Evolutionary conservation across 2,113 vertebrate species (phyloP), one percentile per base, ranked within the genome.

Genomic region (Jacana jacana): DNA sequence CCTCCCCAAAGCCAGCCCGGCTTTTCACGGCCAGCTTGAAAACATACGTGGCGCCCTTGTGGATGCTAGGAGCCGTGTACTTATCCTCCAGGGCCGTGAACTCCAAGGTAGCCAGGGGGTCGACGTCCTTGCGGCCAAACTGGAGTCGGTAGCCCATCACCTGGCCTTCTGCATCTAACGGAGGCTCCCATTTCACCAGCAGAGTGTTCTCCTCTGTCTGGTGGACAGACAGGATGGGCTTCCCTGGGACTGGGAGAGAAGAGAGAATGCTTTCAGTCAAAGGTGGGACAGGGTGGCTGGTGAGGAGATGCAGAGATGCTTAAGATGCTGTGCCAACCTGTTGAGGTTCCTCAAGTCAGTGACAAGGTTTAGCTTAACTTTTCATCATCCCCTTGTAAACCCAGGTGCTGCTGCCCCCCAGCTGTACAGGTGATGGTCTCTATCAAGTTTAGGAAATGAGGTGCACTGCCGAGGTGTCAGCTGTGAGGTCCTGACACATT

Each of bases 21-120:
- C 99, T 98, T 88, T 99, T 99, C 92, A 99, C 99, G 1, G 99
- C 99, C 96, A 99, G 97, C 95, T 98, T 98, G 97, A 99, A 99
- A 81, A 99, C 88, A 28, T 99, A 99, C 11, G 98, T 99, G 98
- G 99, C 98, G 10, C 99, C 99, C 33, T 98, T 98, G 97, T 99
- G 99, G 96, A 99, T 98, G 95, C 97, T 98, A 73, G 94, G 75
- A 10, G 98, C 98, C 0, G 97, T 81, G 96, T 99, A 99, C 83
- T 98, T 98, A 42, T 98, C 98, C 95, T 99, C 98, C 48, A 98
- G 96, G 7, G 98, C 96, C 0, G 97, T 77, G 96, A 99, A 99
- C 81, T 99, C 99, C 97, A 99, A 90, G 2, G 99, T 99, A 77
- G 99, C 98, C 94, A 99, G 97, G 7, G 99, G 99, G 3, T 94